Percentiles rank a stretch among this genome's conserved stretches.
Conservation (phyloP, 2,113 vertebrate genomes). For the Phoenicopterus ruber region DNA sequence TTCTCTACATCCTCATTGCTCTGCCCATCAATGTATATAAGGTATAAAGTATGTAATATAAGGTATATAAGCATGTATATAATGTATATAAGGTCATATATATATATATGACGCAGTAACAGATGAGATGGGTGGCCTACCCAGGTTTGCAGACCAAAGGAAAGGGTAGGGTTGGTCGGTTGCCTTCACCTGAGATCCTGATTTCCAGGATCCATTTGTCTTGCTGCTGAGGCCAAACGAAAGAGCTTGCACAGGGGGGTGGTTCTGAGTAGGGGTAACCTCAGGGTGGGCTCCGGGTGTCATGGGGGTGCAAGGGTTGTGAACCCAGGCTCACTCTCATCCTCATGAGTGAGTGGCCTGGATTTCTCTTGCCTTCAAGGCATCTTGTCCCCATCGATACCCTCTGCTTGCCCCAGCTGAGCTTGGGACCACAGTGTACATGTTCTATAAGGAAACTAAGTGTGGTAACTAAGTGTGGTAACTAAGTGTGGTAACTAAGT, state of each 20-base stretch:
- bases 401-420: neutral
- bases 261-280: neutral
- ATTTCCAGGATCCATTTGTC: neutral
- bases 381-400: neutral
- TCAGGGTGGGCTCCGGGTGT: neutral
- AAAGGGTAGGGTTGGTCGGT: neutral
- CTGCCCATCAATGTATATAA: constrained; percentile 89
- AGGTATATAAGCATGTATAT: no score
- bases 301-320: no score
- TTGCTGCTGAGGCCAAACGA: neutral
- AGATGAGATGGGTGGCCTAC: neutral
- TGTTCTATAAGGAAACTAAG: neutral
- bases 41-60: no score
- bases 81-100: no score
- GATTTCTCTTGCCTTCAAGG: neutral
- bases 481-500: no score
- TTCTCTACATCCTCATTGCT: constrained; percentile 88
- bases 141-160: neutral
- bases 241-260: accelerated
- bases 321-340: no score
- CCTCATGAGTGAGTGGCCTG: neutral
- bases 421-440: no score
- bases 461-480: no score
- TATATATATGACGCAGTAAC: no score
- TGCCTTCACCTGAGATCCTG: neutral